These are phyloP conservation scores for Onychomys arenicola DNA, from an alignment of 2,797 vertebrate species.

Conservation along the genomic window DNA sequence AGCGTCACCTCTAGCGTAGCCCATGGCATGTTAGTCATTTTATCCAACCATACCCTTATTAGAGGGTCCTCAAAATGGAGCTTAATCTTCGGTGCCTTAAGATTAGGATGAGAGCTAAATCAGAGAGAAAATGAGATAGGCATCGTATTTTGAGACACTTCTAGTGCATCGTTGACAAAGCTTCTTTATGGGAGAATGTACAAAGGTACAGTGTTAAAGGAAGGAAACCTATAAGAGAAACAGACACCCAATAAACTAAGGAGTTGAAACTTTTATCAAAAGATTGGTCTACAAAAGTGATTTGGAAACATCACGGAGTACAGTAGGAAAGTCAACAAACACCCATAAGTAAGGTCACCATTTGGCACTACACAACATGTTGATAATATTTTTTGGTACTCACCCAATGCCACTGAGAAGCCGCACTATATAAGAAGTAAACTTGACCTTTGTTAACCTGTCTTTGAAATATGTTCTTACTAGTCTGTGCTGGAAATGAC, in stretches of 20 bases:
- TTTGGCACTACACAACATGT: constrained; percentile 40
- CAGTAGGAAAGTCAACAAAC: constrained; percentile 46
- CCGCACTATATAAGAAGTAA: constrained; percentile 67
- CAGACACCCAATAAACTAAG: constrained; percentile 52
- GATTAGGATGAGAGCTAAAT: constrained; percentile 30
- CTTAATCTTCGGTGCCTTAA: constrained; percentile 44
- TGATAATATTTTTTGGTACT: constrained; percentile 73
- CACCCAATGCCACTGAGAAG: constrained; percentile 77
- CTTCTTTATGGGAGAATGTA: constrained; percentile 30
- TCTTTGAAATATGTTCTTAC: constrained; percentile 74
- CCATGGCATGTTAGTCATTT: neutral
- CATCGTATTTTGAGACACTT: constrained; percentile 47
- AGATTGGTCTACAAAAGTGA: constrained; percentile 56
- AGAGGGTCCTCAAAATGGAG: constrained; percentile 55
- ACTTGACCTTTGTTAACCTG: constrained; percentile 65
- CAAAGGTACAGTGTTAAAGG: constrained; percentile 38
- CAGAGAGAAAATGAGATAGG: constrained; percentile 64
- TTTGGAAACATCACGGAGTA: constrained; percentile 46
- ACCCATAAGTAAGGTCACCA: constrained; percentile 53
- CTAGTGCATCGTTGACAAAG: constrained; percentile 39
- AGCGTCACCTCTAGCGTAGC: neutral
- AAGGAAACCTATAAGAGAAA: constrained; percentile 66
- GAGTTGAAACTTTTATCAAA: constrained; percentile 64
- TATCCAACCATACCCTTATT: neutral
- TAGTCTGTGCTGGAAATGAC: constrained; percentile 66